phyloP scores from a whole-genome alignment of 2,797 vertebrate genomes.

The Babyrousa celebensis region DNA sequence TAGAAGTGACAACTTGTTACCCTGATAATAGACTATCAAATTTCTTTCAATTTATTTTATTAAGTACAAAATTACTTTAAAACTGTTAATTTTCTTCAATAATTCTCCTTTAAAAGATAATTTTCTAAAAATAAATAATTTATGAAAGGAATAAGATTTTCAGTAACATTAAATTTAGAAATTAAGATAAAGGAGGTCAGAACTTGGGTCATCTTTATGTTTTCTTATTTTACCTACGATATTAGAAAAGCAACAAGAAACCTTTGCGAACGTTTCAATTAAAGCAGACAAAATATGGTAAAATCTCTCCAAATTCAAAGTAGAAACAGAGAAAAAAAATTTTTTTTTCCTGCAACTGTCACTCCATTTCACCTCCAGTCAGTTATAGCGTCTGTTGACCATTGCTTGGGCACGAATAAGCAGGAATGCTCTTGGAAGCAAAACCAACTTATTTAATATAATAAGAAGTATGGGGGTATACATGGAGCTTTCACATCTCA shows the following conservation, averaged over 20 bases:
- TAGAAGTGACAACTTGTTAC: conserved; percentile 43
- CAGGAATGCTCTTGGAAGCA: conserved; percentile 56
- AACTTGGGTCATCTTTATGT: neutral
- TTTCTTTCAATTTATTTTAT: conserved; percentile 67
- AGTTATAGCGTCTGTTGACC: conserved; percentile 37
- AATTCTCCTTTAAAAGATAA: conserved; percentile 51
- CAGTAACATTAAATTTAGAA: conserved; percentile 61
- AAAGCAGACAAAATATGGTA: conserved; percentile 73
- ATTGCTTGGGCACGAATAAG: conserved; percentile 77
- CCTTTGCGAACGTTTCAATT: conserved; percentile 67
- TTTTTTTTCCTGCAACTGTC: conserved; percentile 7
- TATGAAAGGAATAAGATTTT: conserved; percentile 66
- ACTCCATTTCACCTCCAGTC: neutral
- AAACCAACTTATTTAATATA: conserved; percentile 75
- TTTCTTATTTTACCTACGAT: neutral
- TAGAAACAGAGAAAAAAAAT: conserved; percentile 46
- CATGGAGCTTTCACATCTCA: conserved; percentile 56
- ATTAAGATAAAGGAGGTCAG: neutral
- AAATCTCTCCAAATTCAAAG: conserved; percentile 76
- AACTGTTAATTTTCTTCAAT: conserved; percentile 49
- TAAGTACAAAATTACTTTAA: conserved; percentile 67
- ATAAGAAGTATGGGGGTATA: conserved; percentile 79
- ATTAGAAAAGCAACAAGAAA: conserved; percentile 71
- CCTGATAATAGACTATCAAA: conserved; percentile 56
- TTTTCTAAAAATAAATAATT: conserved; percentile 53